Percentiles rank a stretch among this genome's conserved stretches.
phyloP scores from a whole-genome alignment of 2,113 vertebrate genomes.

The Rhea pennata region DNA sequence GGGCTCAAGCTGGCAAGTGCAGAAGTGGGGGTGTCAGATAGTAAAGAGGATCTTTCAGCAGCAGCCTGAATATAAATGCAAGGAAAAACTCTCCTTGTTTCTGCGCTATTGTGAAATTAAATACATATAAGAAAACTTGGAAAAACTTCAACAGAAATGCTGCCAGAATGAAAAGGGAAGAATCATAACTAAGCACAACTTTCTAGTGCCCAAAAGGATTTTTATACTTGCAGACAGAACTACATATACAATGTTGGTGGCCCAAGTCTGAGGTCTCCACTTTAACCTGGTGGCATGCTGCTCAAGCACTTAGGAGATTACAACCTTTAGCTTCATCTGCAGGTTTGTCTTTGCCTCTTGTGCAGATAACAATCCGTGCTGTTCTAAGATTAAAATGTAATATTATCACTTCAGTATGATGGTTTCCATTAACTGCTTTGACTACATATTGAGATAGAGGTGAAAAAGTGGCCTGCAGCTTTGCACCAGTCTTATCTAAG shows the following conservation, averaged over 20 bases:
- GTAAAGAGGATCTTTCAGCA: neutral
- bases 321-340: neutral
- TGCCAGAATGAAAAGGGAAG: neutral
- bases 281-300: neutral
- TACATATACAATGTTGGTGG: neutral
- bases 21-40: neutral
- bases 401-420: neutral
- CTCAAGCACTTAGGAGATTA: neutral
- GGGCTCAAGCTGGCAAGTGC: neutral
- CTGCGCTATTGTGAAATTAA: neutral
- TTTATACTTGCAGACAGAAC: neutral
- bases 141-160: neutral
- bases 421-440: neutral
- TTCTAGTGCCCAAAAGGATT: neutral
- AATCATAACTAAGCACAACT: neutral
- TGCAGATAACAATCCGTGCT: neutral
- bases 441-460: neutral
- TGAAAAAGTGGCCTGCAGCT: neutral
- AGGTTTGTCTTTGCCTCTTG: neutral
- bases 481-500: neutral
- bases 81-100: neutral
- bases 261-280: neutral
- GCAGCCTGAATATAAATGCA: neutral
- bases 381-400: neutral
- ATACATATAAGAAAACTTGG: neutral